Evolutionary conservation across 2,888 invertebrate genomes (phyloP), one percentile per base, ranked within the genome.

Genomic region (Drosophila setosimentum): DNA sequence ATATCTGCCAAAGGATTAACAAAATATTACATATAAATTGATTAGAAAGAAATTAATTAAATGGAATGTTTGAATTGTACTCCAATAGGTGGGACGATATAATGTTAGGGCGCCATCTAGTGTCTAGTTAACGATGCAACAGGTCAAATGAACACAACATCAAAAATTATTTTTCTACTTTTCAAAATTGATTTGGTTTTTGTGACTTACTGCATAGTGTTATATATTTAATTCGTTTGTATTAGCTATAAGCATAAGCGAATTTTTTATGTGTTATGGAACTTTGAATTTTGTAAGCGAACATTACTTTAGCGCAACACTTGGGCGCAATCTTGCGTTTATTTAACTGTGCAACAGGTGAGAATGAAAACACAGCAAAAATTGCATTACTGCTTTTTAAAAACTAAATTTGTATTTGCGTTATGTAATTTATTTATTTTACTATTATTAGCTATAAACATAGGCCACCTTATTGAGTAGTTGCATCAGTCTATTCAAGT

Each of bases 381-480:
- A 24, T 7, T 16, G 21, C 0, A 45, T 24, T 21, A 16, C 42
- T 45, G 21, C 13, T 21, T 45, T 45, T 24, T 24, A 45, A 45
- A 45, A 24, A 24, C 42, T 1, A 24, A 8, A 16, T 11, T 35
- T 35, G 35, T 11, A 29, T 29, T 18, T 54, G 11, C 18, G 24
- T 16, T 45, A 24, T 45, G 7, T 45, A n/a, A 50, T 50, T 29
- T 0, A 2, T 21, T 24, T 45, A n/a, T 16, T 16, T 35, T 16
- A 33, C 33, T 42, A 16, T 27, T n/a, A 3, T 64, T 82, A 86
- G 57, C 76, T 82, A 32, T 83, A 87, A 45, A 88, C 86, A 45
- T 29, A 88, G 21, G 90, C 80, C 13, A 86, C 82, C 78, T 90
- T 86, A 82, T 86, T 90, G 35, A 90, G 82, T 16, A 90, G 37